Evolutionary conservation across 2,888 invertebrate species (phyloP).

Genomic region (Amblyjoppa proteus): DNA sequence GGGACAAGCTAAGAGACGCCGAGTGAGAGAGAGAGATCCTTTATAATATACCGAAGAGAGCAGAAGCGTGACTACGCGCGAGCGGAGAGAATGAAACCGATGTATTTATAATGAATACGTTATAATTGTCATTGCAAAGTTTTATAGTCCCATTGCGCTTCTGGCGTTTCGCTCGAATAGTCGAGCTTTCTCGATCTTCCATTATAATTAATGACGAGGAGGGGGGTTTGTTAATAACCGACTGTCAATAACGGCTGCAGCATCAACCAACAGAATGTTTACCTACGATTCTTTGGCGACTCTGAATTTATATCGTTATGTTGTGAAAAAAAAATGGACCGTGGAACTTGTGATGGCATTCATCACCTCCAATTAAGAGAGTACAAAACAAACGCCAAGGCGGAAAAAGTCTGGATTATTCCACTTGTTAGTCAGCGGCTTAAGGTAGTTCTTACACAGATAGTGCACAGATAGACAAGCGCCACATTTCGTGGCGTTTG

Average conservation of each 20-base stretch:
- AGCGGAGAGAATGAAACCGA: constrained; percentile 12
- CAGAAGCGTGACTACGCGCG: constrained; percentile 14
- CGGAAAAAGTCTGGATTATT: neutral
- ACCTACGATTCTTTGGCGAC: neutral
- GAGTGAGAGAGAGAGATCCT: neutral
- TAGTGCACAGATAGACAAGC: too few species aligned
- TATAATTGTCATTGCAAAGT: constrained; percentile 27
- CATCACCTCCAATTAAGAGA: neutral
- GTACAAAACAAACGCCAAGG: neutral
- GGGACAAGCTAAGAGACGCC: neutral
- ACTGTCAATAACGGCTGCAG: neutral
- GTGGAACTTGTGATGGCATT: neutral
- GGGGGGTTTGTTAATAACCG: neutral
- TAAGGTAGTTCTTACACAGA: too few species aligned
- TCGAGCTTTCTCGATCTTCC: neutral
- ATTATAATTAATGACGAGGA: neutral
- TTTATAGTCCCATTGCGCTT: constrained; percentile 13
- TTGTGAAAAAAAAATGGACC: neutral
- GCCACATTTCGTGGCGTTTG: too few species aligned
- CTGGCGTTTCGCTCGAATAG: neutral
- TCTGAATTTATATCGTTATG: neutral
- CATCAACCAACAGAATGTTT: neutral
- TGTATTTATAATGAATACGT: constrained; percentile 27
- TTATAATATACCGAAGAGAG: constrained; percentile 49
- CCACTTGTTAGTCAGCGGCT: neutral